Conservation (phyloP, 2,888 invertebrate species). For the Hyposoter didymator region DNA sequence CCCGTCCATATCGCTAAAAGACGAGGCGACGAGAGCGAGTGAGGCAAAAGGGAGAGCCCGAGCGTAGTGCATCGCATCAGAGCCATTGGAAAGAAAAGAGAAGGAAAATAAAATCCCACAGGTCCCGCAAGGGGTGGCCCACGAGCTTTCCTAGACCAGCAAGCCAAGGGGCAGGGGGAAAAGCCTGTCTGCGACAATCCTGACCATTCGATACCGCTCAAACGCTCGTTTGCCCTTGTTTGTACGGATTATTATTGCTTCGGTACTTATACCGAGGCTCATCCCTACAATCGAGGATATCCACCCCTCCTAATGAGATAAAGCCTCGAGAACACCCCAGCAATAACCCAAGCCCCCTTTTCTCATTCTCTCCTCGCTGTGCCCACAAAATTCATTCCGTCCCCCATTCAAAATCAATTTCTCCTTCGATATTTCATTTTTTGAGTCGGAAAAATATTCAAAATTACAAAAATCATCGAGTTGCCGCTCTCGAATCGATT, state of each 20-base stretch:
- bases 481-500: no score
- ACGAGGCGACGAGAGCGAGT: constrained; percentile 12
- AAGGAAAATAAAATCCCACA: constrained; percentile 74
- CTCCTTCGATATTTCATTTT: not conserved
- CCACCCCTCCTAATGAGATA: constrained; percentile 71
- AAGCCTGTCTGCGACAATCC: constrained; percentile 75
- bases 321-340: constrained; percentile 41
- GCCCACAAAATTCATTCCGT: not conserved
- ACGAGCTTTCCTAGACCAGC: constrained; percentile 66
- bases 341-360: not conserved
- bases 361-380: not conserved
- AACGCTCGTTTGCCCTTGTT: constrained; percentile 83
- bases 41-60: no score
- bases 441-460: no score
- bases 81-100: constrained; percentile 23
- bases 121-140: constrained; percentile 73
- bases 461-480: no score
- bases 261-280: constrained; percentile 69
- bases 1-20: constrained; percentile 31
- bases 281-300: constrained; percentile 22
- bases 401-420: not conserved
- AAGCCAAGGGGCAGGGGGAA: constrained; percentile 53
- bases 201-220: constrained; percentile 81
- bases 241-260: constrained; percentile 80
- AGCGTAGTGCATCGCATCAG: constrained; percentile 29